A percentile compares a stretch with the other conserved stretches of the same genome.
Evolutionary conservation across 2,113 vertebrate species (phyloP).

Genomic region (Ia io): DNA sequence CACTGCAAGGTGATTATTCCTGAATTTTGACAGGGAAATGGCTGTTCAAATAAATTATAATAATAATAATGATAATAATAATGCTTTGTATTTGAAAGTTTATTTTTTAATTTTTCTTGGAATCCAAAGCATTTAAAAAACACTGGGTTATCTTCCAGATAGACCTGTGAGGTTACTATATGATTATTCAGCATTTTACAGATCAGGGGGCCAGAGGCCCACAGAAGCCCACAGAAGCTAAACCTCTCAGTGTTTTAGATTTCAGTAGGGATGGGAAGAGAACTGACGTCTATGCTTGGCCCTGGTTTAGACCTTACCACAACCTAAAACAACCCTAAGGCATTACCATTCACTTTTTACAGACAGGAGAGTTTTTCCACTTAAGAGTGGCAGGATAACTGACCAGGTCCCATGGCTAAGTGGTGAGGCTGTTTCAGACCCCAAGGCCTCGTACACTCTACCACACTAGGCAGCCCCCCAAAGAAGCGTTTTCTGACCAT

Average conservation of each 20-base stretch:
- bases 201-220: constrained; percentile 46
- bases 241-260: constrained; percentile 21
- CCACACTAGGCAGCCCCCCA: not conserved
- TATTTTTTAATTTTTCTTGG: constrained; percentile 45
- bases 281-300: constrained; percentile 23
- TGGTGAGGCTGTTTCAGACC: not conserved
- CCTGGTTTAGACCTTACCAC: constrained; percentile 37
- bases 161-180: constrained; percentile 69
- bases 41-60: constrained; percentile 80
- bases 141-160: constrained; percentile 74
- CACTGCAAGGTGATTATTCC: constrained; percentile 79
- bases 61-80: constrained; percentile 63
- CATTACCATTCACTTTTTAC: constrained; percentile 8
- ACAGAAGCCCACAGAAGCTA: constrained; percentile 46
- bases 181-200: constrained; percentile 60
- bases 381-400: constrained; percentile 11
- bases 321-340: constrained; percentile 4
- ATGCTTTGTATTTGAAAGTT: constrained; percentile 75
- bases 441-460: not conserved
- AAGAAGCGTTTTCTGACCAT: not conserved
- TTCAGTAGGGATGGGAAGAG: constrained; percentile 37
- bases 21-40: constrained; percentile 81
- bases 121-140: constrained; percentile 75
- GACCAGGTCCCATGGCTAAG: constrained; percentile 23
- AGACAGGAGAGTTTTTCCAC: not conserved